Base-by-base conservation (phyloP, 2,113 vertebrate genomes). In the Vireo altiloquus region DNA sequence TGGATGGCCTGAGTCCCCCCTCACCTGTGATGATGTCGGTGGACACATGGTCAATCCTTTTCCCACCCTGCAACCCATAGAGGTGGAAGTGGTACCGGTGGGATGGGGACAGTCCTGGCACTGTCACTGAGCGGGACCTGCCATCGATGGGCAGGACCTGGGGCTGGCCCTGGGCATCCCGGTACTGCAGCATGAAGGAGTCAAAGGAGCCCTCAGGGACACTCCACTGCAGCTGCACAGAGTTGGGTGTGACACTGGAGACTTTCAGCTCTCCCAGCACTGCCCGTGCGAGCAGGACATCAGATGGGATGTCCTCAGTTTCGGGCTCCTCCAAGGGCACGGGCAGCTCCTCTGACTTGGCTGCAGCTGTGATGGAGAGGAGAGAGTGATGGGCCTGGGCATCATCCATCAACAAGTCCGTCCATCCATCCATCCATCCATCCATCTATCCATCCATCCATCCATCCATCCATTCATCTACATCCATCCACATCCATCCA, bases 111-210 rank as follows among this genome's bases (percentile, higher is more conserved):
- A 82, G 30, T 3, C 79, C 79, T 0, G 15, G 44, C 35, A 82
- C 79, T 0, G 15, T 59, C 44, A 50, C 53, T 0, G 30, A 59
- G 35, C 1, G 35, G 3, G 65, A 82, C 23, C 5, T 1, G 1
- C 53, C 65, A 40, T 59, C 23, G 0, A 69, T 49, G 35, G 53
- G 44, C 44, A 82, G 42, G 22, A 15, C 35, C 44, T 23, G 79
- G 53, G 88, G 66, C 31, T 95, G 95, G 24, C 97, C 96, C 0
- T 96, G 77, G 3, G 6, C 66, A 28, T 94, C 92, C 33, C 0
- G 37, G 72, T 79, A 94, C 78, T 94, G 92, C 78, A 94, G 77
- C 6, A 15, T 16, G 27, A 98, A 98, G 53, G 97, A 97, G 84
- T 97, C 84, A 3, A 98, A 98, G 75, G 69, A 30, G 33, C 97